Evolutionary conservation across 2,113 vertebrate species (phyloP).

Genomic region (Origma solitaria): DNA sequence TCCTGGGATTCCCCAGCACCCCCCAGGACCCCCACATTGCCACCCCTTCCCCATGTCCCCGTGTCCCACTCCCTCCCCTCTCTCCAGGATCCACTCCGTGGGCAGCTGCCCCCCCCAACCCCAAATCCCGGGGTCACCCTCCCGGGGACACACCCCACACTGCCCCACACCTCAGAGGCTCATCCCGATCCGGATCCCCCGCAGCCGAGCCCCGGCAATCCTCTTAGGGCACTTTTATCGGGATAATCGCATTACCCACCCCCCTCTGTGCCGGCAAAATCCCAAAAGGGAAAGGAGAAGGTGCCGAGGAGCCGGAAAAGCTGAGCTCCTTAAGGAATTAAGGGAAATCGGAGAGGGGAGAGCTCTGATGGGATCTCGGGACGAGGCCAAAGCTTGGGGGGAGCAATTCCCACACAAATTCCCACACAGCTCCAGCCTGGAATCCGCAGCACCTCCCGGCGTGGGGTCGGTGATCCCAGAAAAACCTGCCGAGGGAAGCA

Average conservation of each 20-base stretch:
- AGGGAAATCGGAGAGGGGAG: background rate
- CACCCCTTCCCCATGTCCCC: background rate
- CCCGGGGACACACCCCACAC: background rate
- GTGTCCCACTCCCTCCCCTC: fast-evolving
- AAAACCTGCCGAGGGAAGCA: background rate
- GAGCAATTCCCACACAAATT: fast-evolving
- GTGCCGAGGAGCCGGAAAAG: background rate
- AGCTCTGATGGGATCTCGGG: background rate
- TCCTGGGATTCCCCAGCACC: no score
- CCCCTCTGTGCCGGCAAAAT: background rate
- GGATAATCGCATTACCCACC: background rate
- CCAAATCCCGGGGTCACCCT: background rate
- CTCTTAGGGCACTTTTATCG: background rate
- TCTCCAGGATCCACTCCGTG: fast-evolving
- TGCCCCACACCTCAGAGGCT: background rate
- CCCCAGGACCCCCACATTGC: fast-evolving
- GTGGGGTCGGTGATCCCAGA: background rate
- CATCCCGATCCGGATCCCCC: fast-evolving
- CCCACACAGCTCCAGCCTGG: background rate
- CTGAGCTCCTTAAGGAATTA: constrained; percentile 11
- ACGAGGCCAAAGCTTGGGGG: fast-evolving
- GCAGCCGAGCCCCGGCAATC: background rate
- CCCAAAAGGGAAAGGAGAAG: background rate
- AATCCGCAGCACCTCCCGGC: fast-evolving
- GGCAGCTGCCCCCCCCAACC: background rate